A percentile compares a stretch with the other conserved stretches of the same genome.
phyloP scores from a whole-genome alignment of 2,113 vertebrate genomes.

The Corynorhinus townsendii region DNA sequence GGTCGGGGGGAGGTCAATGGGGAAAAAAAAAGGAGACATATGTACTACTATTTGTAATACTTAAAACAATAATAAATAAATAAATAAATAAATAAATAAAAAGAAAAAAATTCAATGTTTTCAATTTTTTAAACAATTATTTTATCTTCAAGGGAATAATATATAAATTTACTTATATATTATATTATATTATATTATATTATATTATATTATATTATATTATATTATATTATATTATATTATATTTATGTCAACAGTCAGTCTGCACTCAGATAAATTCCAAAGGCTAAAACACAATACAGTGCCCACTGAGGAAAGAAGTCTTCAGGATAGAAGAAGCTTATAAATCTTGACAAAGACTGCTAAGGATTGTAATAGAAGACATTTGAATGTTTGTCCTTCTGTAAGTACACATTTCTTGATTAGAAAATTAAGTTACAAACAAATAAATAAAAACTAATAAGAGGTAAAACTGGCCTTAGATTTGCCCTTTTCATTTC shows the following conservation, averaged over 20 bases:
- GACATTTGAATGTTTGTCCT: neutral
- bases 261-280: neutral
- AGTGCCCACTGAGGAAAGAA: neutral
- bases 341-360: neutral
- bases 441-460: neutral
- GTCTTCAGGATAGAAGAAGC: neutral
- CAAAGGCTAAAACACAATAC: neutral
- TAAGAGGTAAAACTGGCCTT: neutral
- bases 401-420: neutral
- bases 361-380: neutral
- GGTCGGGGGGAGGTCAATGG: no score
- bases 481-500: neutral
- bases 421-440: neutral
- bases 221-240: no score
- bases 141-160: neutral
- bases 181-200: no score
- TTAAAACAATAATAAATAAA: no score
- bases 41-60: no score
- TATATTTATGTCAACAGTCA: neutral
- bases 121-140: neutral
- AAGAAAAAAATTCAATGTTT: neutral
- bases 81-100: no score
- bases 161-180: neutral
- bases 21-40: no score
- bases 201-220: no score